A percentile compares a stretch with the other conserved stretches of the same genome.
Evolutionary conservation across 1,140 invertebrate species (phyloP).

Genomic region (Lysiphlebus fabarum): DNA sequence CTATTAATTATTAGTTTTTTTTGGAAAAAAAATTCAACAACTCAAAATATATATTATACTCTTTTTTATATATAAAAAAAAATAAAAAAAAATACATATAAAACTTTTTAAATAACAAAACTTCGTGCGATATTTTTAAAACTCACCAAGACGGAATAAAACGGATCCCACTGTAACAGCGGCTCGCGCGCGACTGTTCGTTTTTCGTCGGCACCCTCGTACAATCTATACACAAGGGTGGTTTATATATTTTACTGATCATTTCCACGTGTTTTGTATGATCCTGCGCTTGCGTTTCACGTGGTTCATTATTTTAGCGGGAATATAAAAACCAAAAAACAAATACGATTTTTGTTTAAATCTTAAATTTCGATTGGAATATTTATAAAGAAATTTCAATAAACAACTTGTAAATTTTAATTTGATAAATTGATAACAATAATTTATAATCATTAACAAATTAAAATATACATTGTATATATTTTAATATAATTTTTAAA

Average conservation of each 20-base stretch:
- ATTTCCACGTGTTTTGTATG: slow-evolving; percentile 30
- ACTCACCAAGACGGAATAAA: slow-evolving; percentile 26
- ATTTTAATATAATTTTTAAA: too few species aligned
- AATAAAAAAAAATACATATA: background rate
- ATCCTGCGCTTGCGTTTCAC: slow-evolving; percentile 33
- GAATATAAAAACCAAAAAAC: background rate
- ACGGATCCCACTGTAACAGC: slow-evolving; percentile 46
- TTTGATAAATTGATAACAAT: too few species aligned
- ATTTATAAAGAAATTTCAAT: too few species aligned
- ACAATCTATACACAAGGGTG: slow-evolving; percentile 19
- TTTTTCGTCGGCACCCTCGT: slow-evolving; percentile 29
- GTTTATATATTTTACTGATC: background rate
- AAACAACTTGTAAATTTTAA: too few species aligned
- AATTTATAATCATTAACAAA: too few species aligned
- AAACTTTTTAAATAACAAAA: background rate
- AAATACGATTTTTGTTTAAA: too few species aligned
- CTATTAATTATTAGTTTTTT: too few species aligned
- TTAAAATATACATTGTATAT: too few species aligned
- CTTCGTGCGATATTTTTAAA: background rate
- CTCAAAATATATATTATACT: too few species aligned
- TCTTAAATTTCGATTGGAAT: too few species aligned
- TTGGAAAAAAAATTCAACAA: too few species aligned
- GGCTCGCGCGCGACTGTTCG: slow-evolving; percentile 53
- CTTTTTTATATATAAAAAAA: too few species aligned
- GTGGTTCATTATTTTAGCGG: slow-evolving; percentile 28